Conservation (phyloP, 2,797 vertebrate species). For the Chromobotia macracanthus region DNA sequence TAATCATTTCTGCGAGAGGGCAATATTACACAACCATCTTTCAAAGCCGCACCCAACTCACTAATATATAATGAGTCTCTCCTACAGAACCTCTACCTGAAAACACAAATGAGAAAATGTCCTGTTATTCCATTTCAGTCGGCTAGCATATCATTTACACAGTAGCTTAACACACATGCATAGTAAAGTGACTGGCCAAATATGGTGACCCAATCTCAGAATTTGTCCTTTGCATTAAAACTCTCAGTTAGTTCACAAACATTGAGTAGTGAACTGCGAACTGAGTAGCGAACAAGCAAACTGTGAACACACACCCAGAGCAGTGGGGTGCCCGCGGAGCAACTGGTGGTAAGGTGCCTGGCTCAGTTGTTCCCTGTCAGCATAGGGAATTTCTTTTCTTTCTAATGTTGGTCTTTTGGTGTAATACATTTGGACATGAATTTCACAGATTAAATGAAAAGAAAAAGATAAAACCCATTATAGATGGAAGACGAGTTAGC, state of each 20-base stretch:
- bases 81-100: neutral
- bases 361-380: too few species aligned
- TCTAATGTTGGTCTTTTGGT: neutral
- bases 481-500: constrained; percentile 32
- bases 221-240: too few species aligned
- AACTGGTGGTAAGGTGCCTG: too few species aligned
- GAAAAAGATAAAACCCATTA: constrained; percentile 2
- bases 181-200: too few species aligned
- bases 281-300: too few species aligned
- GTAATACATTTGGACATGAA: constrained; percentile 1
- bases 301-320: too few species aligned
- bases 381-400: neutral
- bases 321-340: too few species aligned
- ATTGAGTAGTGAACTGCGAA: too few species aligned
- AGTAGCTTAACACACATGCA: too few species aligned
- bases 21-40: constrained; percentile 11
- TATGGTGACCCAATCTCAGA: too few species aligned
- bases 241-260: too few species aligned
- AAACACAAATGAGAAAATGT: neutral
- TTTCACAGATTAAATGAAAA: neutral
- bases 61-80: neutral
- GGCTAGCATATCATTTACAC: neutral
- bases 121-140: neutral
- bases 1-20: neutral
- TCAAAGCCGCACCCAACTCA: neutral